Evolutionary conservation across 2,888 invertebrate species (phyloP), one percentile per base, ranked within the genome.

Genomic region (Protonemura montana): DNA sequence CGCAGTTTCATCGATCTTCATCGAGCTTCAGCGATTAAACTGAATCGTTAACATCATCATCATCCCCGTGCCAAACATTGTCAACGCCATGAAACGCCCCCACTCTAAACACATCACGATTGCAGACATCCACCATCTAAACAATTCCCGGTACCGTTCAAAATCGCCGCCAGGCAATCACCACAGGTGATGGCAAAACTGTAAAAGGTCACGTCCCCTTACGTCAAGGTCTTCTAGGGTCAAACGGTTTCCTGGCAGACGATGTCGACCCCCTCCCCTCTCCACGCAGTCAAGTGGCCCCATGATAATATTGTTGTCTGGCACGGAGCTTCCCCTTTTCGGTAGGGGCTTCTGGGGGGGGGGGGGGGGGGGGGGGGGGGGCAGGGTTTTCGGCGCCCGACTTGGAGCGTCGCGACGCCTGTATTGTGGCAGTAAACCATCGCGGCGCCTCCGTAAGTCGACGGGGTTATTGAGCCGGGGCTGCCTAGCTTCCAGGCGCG

Each of bases 301-400:
- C 27, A 78, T 28, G 78, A 78, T 78, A 78, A 78, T 78, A 28
- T 78, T 78, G 78, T 78, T 78, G 78, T 78, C 78, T 78, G 78
- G 59, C 16, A 21, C 59, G 59, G 21, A 7, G 59, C 2, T 2
- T 16, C 21, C 13, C 16, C 59, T n/a, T n/a, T n/a, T n/a, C 16
- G 21, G 3, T 2, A 13, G 59, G 6, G 59, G 59, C n/a, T 6
- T 7, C n/a, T n/a, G n/a, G n/a, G 78, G 28, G 28, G 78, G 78
- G 3, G 0, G 78, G 78, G 2, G 78, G 78, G 78, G 78, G 26
- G 25, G 78, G 78, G 78, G 26, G 78, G 78, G 26, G 3, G 26
- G 28, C 26, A 78, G 78, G 59, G 59, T 59, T 59, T 59, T 59
- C 2, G 78, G 78, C 78, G 78, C 78, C 78, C 78, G 78, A 3